Percentiles rank a stretch among this genome's conserved stretches.
Conservation (phyloP, 2,888 invertebrate genomes). For the Strigamia transsilvanica region DNA sequence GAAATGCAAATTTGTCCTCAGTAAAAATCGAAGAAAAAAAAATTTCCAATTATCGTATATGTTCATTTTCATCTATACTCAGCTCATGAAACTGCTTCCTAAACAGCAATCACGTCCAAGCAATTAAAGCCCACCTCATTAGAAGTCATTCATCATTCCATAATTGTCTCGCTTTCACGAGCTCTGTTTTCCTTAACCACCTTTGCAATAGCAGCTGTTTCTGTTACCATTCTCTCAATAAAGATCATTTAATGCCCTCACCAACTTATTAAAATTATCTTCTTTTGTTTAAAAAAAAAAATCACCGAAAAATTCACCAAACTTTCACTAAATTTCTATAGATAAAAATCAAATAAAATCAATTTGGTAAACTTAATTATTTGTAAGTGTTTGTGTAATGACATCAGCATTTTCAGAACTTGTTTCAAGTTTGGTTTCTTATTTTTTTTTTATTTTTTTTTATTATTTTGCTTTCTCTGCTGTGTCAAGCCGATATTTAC, state of each 20-base stretch:
- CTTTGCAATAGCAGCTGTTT: conserved; percentile 30
- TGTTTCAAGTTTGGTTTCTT: neutral
- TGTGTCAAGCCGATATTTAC: neutral
- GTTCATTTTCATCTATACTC: conserved; percentile 15
- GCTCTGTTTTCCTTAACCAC: conserved; percentile 30
- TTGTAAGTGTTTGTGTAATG: neutral
- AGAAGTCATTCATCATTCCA: conserved; percentile 30
- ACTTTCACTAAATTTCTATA: neutral
- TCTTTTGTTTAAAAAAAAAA: neutral
- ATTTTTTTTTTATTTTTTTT: neutral
- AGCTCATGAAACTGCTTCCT: conserved; percentile 23
- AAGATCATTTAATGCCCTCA: neutral
- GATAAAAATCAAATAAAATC: neutral
- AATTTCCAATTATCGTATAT: conserved; percentile 10
- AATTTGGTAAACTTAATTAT: neutral
- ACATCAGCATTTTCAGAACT: neutral
- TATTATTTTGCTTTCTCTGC: neutral
- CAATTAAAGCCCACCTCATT: conserved; percentile 30
- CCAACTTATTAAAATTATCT: neutral
- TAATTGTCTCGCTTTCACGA: conserved; percentile 26
- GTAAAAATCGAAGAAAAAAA: neutral
- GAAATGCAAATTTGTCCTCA: conserved; percentile 6
- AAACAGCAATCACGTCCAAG: conserved; percentile 30
- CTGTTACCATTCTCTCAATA: neutral
- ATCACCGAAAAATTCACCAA: neutral